These are phyloP conservation scores for Gobio occitaniae DNA, from an alignment of 2,797 vertebrate species.

Conservation along the genomic window DNA sequence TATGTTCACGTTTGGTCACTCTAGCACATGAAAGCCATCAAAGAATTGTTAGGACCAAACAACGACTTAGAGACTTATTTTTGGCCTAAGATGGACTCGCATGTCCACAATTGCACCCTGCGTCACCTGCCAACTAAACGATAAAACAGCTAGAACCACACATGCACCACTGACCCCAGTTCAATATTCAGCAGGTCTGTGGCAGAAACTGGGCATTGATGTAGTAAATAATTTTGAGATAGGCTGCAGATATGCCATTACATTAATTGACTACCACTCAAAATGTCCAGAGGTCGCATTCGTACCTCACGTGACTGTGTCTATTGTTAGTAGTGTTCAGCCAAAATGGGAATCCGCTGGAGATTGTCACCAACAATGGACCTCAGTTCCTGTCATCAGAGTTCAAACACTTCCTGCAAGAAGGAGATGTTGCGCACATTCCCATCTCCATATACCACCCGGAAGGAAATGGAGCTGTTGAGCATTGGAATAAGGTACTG, in stretches of 20 bases:
- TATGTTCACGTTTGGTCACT: background rate
- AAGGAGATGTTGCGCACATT: background rate
- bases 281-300: no score
- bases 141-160: background rate
- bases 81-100: background rate
- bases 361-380: conserved; percentile 22
- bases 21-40: no score
- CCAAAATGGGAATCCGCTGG: conserved; percentile 26
- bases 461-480: no score
- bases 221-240: no score
- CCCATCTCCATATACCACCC: no score
- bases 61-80: background rate
- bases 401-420: background rate
- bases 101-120: background rate
- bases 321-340: background rate
- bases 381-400: conserved; percentile 22
- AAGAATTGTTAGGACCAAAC: background rate
- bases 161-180: background rate
- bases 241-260: no score
- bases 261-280: no score
- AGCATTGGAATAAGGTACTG: no score
- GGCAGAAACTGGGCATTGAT: no score
- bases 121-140: background rate
- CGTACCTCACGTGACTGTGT: no score
- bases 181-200: no score